These are phyloP conservation scores for Aldrovandia affinis DNA, from an alignment of 2,797 vertebrate genomes.

Conservation along the genomic window DNA sequence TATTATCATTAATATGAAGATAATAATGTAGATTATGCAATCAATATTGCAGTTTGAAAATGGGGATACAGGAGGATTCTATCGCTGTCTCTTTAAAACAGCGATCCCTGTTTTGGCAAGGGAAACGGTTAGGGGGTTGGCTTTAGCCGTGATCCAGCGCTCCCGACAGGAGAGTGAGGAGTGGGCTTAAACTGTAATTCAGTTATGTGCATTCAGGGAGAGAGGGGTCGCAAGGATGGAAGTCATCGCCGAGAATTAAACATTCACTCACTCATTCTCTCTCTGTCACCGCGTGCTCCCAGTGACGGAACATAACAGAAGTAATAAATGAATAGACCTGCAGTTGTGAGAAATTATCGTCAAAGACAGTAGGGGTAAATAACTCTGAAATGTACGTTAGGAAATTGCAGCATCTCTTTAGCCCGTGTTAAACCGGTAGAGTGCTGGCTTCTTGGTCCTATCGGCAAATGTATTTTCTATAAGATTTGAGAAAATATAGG, in stretches of 20 bases:
- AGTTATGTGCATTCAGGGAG: slow-evolving; percentile 47
- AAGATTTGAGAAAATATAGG: not conserved
- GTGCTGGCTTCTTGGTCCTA: not conserved
- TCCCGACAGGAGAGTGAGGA: slow-evolving; percentile 34
- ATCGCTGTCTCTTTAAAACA: slow-evolving; percentile 72
- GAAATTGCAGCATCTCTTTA: not conserved
- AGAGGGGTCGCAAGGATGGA: slow-evolving; percentile 30
- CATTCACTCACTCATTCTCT: slow-evolving; percentile 12
- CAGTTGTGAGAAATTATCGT: slow-evolving; percentile 1
- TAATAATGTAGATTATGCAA: not conserved
- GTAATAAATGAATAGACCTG: slow-evolving; percentile 4
- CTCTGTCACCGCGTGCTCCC: not conserved
- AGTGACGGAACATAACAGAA: slow-evolving; percentile 13
- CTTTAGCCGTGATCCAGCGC: slow-evolving; percentile 50
- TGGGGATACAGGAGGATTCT: not conserved
- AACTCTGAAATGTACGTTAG: not conserved
- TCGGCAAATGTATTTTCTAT: not conserved
- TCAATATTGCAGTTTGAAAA: not conserved
- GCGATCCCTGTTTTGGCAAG: slow-evolving; percentile 33
- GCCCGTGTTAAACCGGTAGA: not conserved
- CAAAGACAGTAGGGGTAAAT: not conserved
- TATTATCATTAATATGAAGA: not conserved
- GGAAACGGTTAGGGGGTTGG: slow-evolving; percentile 44
- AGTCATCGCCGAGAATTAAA: slow-evolving; percentile 35
- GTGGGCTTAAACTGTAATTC: slow-evolving; percentile 52